A percentile compares a stretch with the other conserved stretches of the same genome.
These are phyloP conservation scores for Xiphophorus maculatus DNA, from an alignment of 2,113 vertebrate genomes.

Conservation along the genomic window DNA sequence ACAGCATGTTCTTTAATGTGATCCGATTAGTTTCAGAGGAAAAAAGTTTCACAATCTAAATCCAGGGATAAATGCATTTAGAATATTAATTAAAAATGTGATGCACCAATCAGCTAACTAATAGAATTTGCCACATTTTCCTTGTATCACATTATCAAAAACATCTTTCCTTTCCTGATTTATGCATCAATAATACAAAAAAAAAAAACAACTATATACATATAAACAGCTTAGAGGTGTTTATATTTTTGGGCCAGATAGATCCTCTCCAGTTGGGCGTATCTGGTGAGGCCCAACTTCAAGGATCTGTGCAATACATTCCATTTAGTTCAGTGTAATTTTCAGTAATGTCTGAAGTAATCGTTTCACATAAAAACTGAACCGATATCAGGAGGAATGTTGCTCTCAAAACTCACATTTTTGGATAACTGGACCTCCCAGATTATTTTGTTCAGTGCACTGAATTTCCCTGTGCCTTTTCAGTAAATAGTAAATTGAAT, in stretches of 20 bases:
- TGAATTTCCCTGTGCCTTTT: neutral
- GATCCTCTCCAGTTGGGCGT: too few relatives aligned
- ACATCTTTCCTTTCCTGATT: too few relatives aligned
- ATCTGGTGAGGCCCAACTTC: too few relatives aligned
- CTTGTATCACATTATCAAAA: too few relatives aligned
- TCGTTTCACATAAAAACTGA: neutral
- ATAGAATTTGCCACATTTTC: neutral
- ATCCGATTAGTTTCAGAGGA: neutral
- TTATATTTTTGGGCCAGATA: too few relatives aligned
- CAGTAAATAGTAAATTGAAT: slow-evolving; percentile 1
- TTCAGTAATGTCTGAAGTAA: neutral
- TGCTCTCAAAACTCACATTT: neutral
- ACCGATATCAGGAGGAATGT: neutral
- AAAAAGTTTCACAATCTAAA: neutral
- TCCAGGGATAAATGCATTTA: neutral
- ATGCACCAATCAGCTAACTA: neutral
- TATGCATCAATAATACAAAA: too few relatives aligned
- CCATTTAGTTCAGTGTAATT: neutral
- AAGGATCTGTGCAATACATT: neutral
- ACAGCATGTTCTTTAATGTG: neutral
- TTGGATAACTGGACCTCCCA: neutral
- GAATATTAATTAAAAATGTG: neutral
- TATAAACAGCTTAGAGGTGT: neutral
- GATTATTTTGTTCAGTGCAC: neutral
- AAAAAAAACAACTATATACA: neutral